These are phyloP conservation scores for Meiosimyza decipiens DNA, from an alignment of 2,888 invertebrate genomes.

Conservation along the genomic window DNA sequence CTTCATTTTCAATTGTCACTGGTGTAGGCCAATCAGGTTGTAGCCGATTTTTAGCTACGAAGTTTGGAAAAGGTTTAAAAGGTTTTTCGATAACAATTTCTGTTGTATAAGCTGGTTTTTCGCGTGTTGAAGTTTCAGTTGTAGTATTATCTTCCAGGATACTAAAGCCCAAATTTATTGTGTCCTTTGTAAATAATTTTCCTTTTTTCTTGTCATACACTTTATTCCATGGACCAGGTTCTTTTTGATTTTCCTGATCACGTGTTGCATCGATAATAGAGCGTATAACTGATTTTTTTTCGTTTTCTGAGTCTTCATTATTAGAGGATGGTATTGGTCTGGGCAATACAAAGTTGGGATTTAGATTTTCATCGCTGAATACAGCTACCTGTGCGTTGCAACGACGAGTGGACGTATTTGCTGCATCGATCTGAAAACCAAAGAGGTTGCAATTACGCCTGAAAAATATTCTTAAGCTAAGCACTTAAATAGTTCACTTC, in stretches of 20 bases:
- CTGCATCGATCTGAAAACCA: constrained; percentile 43
- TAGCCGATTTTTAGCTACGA: constrained; percentile 53
- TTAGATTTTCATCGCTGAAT: constrained; percentile 59
- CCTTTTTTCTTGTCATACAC: constrained; percentile 55
- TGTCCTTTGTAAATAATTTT: constrained; percentile 50
- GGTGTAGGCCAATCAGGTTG: constrained; percentile 58
- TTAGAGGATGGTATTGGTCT: constrained; percentile 10
- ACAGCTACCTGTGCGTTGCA: constrained; percentile 51
- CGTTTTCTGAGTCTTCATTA: neutral
- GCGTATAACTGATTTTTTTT: constrained; percentile 54
- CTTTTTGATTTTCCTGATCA: constrained; percentile 76
- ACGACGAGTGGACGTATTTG: constrained; percentile 33
- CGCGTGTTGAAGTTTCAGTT: constrained; percentile 47
- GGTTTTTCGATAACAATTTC: constrained; percentile 43
- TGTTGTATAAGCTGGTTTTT: constrained; percentile 39
- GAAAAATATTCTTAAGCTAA: neutral
- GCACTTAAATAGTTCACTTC: neutral
- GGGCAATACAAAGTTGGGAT: constrained; percentile 49
- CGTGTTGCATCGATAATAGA: constrained; percentile 72
- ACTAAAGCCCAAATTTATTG: constrained; percentile 55
- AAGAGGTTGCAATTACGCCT: neutral
- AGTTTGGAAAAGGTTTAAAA: constrained; percentile 53
- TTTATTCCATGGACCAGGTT: constrained; percentile 78
- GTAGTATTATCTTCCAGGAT: constrained; percentile 59
- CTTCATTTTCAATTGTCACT: constrained; percentile 57